These are phyloP conservation scores for Pseudorasbora parva DNA, from an alignment of 2,113 vertebrate genomes.

Conservation along the genomic window DNA sequence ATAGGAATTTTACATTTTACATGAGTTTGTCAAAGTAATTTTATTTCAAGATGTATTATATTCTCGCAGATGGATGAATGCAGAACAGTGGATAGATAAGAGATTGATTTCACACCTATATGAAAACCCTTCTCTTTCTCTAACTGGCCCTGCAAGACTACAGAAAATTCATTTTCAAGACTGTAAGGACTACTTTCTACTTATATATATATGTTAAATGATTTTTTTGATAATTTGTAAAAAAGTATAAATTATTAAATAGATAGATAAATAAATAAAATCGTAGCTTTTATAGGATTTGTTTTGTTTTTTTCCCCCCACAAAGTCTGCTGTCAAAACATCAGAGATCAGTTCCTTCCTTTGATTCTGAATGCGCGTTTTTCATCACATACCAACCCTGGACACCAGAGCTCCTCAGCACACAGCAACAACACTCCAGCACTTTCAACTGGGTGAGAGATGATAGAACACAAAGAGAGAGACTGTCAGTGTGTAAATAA, in stretches of 20 bases:
- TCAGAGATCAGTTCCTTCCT: not conserved
- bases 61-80: slow-evolving; percentile 69
- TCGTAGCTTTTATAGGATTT: not conserved
- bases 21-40: not conserved
- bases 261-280: no score
- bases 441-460: slow-evolving; percentile 47
- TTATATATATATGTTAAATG: no score
- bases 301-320: not conserved
- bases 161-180: slow-evolving; percentile 42
- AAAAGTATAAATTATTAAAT: no score
- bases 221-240: no score
- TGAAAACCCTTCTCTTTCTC: slow-evolving; percentile 63
- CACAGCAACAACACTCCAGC: slow-evolving; percentile 9
- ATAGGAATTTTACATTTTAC: no score
- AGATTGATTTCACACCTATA: slow-evolving; percentile 72
- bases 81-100: slow-evolving; percentile 71
- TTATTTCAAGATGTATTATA: not conserved
- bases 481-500: not conserved
- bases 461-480: slow-evolving; percentile 7
- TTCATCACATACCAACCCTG: slow-evolving; percentile 32
- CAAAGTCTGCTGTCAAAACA: slow-evolving; percentile 42
- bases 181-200: not conserved
- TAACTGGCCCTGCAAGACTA: slow-evolving; percentile 70
- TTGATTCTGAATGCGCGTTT: slow-evolving; percentile 7
- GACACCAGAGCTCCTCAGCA: slow-evolving; percentile 3